Base-by-base conservation (phyloP, 2,797 vertebrate species). In the Tiaroga cobitis region DNA sequence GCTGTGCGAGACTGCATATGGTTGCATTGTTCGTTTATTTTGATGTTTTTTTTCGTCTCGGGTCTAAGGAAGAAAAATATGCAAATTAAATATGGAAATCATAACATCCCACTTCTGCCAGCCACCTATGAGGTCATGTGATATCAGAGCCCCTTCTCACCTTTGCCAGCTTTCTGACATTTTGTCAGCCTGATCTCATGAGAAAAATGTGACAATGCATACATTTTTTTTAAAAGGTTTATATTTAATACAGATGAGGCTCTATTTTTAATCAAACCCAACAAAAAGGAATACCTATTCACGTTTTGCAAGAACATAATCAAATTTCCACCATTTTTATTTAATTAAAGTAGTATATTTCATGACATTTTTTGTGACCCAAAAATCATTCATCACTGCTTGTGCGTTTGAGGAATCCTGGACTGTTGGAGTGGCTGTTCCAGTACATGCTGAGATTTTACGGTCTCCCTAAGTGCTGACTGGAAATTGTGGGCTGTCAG, bases 361-460 rank as follows among this genome's bases (percentile, higher is more conserved):
- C 21, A n/a, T 24, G 15, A 41, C 54, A 59, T 26, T 39, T 39
- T 74, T 41, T 18, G 32, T 39, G 24, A 41, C 13, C 26, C 21
- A 37, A 8, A 56, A n/a, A 8, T 54, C 18, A 56, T 34, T 19
- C 37, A 61, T 78, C 8, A 26, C 34, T 41, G 54, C 75, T 61
- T 41, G 70, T 75, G 24, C 10, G 4, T 65, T 76, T 85, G 32
- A 74, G 80, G 76, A 79, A 85, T 82, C 41, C 74, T 56, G n/a
- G 70, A 72, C 54, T 81, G 63, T 69, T 56, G 21, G 67, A 73
- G 63, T 59, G 70, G 69, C 61, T 29, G 34, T 72, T 83, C 51
- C 76, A 69, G 69, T 86, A 59, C 46, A 83, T 86, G 69, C 51
- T 32, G 13, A 69, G 41, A 67, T 82, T 83, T 76, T 81, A 85